These are phyloP conservation scores for Boloria euphrosyne DNA, from an alignment of 2,888 invertebrate genomes.

Conservation along the genomic window DNA sequence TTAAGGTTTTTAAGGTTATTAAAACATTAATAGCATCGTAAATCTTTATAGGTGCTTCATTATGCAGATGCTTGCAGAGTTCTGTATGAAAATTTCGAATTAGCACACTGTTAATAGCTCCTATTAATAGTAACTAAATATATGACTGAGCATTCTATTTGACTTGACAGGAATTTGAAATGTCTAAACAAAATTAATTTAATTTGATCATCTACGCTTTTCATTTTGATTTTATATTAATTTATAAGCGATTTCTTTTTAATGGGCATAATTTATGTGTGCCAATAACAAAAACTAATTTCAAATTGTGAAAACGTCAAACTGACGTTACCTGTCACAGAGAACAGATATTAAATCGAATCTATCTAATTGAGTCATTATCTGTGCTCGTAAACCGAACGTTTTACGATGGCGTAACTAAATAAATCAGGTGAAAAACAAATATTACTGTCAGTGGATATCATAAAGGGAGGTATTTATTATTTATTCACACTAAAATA, in stretches of 20 bases:
- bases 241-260: not conserved
- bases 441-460: constrained; percentile 68
- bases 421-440: constrained; percentile 71
- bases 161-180: too few relatives aligned
- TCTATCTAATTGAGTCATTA: constrained; percentile 59
- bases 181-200: too few relatives aligned
- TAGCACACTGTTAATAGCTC: too few relatives aligned
- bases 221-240: too few relatives aligned
- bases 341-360: constrained; percentile 40
- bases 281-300: constrained; percentile 9
- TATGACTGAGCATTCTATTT: too few relatives aligned
- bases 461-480: constrained; percentile 67
- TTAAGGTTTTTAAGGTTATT: constrained; percentile 41
- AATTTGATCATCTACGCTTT: too few relatives aligned
- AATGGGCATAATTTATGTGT: constrained; percentile 5
- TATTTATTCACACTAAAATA: constrained; percentile 64
- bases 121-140: too few relatives aligned
- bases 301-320: constrained; percentile 18
- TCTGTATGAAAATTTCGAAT: too few relatives aligned
- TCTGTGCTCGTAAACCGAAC: constrained; percentile 55
- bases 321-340: constrained; percentile 37
- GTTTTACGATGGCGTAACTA: constrained; percentile 62
- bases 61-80: not conserved
- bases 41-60: constrained; percentile 33
- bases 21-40: constrained; percentile 40